Evolutionary conservation across 2,888 invertebrate species (phyloP), one percentile per base, ranked within the genome.

Genomic region (Xylophagus ater): DNA sequence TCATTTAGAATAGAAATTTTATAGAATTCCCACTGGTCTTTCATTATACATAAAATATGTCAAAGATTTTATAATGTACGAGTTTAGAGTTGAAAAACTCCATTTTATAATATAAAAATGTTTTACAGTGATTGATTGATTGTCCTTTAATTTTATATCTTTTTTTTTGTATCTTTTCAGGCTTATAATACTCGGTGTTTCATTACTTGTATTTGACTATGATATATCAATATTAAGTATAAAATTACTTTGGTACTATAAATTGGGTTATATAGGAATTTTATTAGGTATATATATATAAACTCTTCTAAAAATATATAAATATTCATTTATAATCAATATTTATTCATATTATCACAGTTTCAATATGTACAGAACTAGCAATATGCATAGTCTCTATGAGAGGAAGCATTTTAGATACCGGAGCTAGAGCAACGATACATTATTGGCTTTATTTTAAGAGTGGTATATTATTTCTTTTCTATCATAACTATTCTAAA

Each of bases 371-470:
- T 46, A 67, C 81, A 50, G 87, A 87, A 64, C 67, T 76, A 44
- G 71, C 72, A 51, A 78, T 86, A 52, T 80, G 81, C 55, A 68
- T 77, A 54, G 72, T 84, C 47, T 81, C 85, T 46, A 75, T 83
- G 66, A 70, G 82, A 47, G 87, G 87, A 42, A 79, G 81, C 56
- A 86, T 87, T 52, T 69, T 87, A 51, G 78, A 84, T 56, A 77
- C 78, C n/a, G 71, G 72, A 28, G 77, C 78, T 9, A 69, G 87
- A 41, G 69, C 76, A 49, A 73, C 78, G 48, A 82, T 86, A 73
- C 81, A 82, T 65, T 79, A 82, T 59, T 72, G 86, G 52, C 76
- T 87, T 52, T 87, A 87, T 66, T 65, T 77, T 49, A 73, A 83
- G 59, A 68, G 85, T 50, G 74, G 86, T 86, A 66, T 73, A 72